Percentiles rank a stretch among this genome's conserved stretches.
Evolutionary conservation across 2,888 invertebrate species (phyloP).

Genomic region (Cactoblastis cactorum): DNA sequence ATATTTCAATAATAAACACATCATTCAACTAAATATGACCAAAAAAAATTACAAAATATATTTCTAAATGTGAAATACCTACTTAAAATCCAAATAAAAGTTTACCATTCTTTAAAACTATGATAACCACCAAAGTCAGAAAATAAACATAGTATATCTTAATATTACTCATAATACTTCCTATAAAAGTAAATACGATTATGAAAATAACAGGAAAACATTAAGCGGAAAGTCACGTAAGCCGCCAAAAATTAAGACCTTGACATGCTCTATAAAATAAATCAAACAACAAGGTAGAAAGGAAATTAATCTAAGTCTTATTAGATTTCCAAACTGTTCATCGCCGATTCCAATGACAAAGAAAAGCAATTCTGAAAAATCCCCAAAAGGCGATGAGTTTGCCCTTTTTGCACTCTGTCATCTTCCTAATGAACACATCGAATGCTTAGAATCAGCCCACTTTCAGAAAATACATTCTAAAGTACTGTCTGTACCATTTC

Average conservation of each 20-base stretch:
- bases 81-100: too few species aligned
- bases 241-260: background rate
- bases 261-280: background rate
- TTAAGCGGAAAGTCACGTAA: background rate
- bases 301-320: conserved; percentile 14
- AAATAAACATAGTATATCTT: too few species aligned
- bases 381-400: conserved; percentile 28
- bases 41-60: too few species aligned
- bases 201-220: background rate
- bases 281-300: background rate
- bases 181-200: too few species aligned
- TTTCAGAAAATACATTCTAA: conserved; percentile 20
- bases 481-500: conserved; percentile 14
- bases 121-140: too few species aligned
- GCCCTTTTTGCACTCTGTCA: conserved; percentile 38
- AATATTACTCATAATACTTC: too few species aligned
- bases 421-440: conserved; percentile 42
- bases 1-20: too few species aligned
- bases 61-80: too few species aligned
- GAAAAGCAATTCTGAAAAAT: conserved; percentile 47
- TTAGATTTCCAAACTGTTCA: conserved; percentile 24
- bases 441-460: conserved; percentile 26
- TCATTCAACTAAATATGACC: too few species aligned
- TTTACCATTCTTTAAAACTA: too few species aligned
- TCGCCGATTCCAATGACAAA: conserved; percentile 49